Conservation (phyloP, 2,888 invertebrate genomes). For the Pachycephus smyrnensis region DNA sequence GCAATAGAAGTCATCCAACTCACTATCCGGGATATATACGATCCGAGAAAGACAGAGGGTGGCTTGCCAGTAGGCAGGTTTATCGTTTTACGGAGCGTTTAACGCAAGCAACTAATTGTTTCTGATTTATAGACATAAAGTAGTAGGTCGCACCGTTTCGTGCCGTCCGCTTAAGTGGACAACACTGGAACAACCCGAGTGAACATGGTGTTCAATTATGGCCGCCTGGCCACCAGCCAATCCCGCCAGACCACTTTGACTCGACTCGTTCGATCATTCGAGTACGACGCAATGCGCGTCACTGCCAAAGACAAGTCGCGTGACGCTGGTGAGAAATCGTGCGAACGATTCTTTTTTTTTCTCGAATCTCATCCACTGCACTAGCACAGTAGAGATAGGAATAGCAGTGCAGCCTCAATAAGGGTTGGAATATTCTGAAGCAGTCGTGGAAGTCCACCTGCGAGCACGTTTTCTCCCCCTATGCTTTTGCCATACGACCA, state of each 20-base stretch:
- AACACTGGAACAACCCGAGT: conserved; percentile 37
- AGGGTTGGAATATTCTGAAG: background rate
- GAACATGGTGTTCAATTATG: conserved; percentile 50
- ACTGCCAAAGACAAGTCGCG: background rate
- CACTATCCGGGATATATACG: too few species aligned
- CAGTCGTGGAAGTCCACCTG: background rate
- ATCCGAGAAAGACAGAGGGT: background rate
- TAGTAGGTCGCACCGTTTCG: conserved; percentile 13
- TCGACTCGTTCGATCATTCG: conserved; percentile 37
- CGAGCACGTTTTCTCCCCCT: background rate
- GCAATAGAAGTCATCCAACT: background rate
- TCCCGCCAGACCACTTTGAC: conserved; percentile 44
- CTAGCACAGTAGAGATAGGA: background rate
- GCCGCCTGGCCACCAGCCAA: conserved; percentile 52
- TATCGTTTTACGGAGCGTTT: background rate
- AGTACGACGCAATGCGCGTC: conserved; percentile 1
- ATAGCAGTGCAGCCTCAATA: background rate
- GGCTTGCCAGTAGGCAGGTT: background rate
- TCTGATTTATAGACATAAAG: conserved; percentile 44
- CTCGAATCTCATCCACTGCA: background rate
- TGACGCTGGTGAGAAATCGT: background rate
- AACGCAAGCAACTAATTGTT: conserved; percentile 42
- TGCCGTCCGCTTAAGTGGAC: conserved; percentile 28
- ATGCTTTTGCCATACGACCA: conserved; percentile 13
- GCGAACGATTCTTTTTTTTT: background rate